These are phyloP conservation scores for Lycocorax pyrrhopterus DNA, from an alignment of 2,113 vertebrate species.

Conservation along the genomic window DNA sequence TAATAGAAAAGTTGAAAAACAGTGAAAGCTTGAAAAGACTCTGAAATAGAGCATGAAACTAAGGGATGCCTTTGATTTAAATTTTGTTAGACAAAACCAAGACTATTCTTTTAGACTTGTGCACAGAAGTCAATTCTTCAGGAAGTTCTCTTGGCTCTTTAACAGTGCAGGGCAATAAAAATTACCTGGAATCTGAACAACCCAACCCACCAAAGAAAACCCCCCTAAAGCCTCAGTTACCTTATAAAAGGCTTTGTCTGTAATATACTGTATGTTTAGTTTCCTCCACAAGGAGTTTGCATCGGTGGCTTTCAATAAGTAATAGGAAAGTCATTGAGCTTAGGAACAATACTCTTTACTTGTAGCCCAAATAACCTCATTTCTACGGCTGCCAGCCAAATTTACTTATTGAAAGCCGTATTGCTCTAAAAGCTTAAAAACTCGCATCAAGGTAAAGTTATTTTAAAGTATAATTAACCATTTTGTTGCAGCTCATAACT, in stretches of 20 bases:
- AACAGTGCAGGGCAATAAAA: background rate
- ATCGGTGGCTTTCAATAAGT: background rate
- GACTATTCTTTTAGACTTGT: background rate
- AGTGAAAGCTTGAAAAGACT: background rate
- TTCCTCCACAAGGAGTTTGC: background rate
- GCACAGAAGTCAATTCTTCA: background rate
- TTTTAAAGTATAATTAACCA: slow-evolving; percentile 59
- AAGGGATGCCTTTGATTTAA: background rate
- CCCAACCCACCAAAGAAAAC: background rate
- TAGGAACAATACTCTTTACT: background rate
- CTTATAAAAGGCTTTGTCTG: background rate
- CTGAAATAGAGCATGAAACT: background rate
- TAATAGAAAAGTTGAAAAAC: background rate
- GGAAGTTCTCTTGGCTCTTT: background rate
- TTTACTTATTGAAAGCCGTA: slow-evolving; percentile 30
- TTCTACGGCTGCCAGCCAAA: slow-evolving; percentile 27
- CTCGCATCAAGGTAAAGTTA: slow-evolving; percentile 47
- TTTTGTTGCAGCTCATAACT: slow-evolving; percentile 45
- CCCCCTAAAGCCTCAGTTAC: background rate
- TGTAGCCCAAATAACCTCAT: slow-evolving; percentile 13
- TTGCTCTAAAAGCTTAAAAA: slow-evolving; percentile 19
- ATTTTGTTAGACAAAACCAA: background rate
- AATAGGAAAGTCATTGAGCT: background rate
- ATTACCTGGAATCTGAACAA: background rate
- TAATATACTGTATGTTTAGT: background rate